Base-by-base conservation (phyloP, 2,888 invertebrate species). In the Corbicula japonica region DNA sequence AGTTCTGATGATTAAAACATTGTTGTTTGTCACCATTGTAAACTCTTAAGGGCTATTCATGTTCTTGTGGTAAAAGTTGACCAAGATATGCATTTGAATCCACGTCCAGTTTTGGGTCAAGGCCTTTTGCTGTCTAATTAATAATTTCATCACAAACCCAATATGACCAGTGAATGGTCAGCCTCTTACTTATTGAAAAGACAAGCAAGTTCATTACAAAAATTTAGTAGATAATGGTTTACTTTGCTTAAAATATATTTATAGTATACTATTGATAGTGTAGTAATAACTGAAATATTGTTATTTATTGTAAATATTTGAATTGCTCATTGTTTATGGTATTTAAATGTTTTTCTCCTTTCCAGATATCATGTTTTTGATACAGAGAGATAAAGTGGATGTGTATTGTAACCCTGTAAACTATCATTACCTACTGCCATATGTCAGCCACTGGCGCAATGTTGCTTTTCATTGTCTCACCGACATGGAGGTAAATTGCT, bases 401-500 rank as follows among this genome's bases (percentile, higher is more conserved):
- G 86, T 93, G 0, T 93, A 92, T 81, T 93, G 93, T 85, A 92
- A 92, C 71, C 91, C 91, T 23, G 79, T 92, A 77, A 92, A 92
- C 86, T 92, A 92, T 73, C 87, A 89, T 56, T 91, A 90, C 68
- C 82, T 93, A 12, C 82, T 93, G 71, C 92, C 92, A 1, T 92
- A 93, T 75, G 86, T 91, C 66, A 90, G 90, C 28, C 91, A 91
- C 79, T 93, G 93, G 93, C 87, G 88, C 65, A 91, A 92, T 74
- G 82, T 92, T n/a, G 82, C 85, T 75, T 88, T 92, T 62, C 92
- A 92, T 73, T 92, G 92, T 78, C 83, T 93, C 46, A 83, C 85
- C 38, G 90, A 92, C n/a, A 56, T 80, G 35, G 86, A 92, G 88
- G 92, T 92, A 86, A 50, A 44, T 10, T 61, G 23, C 35, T 6